A percentile compares a stretch with the other conserved stretches of the same genome.
phyloP scores from a whole-genome alignment of 2,888 invertebrate genomes.

The Cacoxenus indagator region DNA sequence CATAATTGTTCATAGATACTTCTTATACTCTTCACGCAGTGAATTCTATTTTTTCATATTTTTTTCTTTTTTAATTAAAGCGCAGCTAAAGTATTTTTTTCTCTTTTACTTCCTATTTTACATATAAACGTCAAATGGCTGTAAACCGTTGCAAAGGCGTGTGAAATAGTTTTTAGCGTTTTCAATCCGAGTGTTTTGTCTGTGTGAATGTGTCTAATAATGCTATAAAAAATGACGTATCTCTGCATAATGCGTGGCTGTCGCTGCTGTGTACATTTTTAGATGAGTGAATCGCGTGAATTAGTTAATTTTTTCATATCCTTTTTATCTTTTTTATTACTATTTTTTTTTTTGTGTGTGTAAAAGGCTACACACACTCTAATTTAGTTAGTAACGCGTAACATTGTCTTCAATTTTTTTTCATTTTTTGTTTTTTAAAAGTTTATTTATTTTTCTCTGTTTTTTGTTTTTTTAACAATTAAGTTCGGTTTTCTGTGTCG shows the following conservation, averaged over 20 bases:
- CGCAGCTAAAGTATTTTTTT: constrained; percentile 5
- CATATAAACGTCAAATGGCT: constrained; percentile 10
- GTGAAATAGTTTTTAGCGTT: background rate
- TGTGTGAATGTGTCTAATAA: background rate
- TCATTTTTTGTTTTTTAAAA: constrained; percentile 14
- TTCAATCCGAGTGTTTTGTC: background rate
- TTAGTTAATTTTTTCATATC: background rate
- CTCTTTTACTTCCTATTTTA: constrained; percentile 17
- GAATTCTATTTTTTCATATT: background rate
- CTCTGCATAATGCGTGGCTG: background rate
- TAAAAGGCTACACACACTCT: constrained; percentile 30
- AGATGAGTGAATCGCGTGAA: background rate
- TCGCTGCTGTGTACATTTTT: background rate
- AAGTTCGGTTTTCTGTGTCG: constrained; percentile 29
- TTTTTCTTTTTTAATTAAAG: constrained; percentile 1
- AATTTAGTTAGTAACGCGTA: constrained; percentile 23
- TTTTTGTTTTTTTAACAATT: constrained; percentile 8
- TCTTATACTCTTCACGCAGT: background rate
- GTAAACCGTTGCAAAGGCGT: constrained; percentile 1
- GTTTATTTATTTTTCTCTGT: background rate
- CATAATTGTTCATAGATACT: background rate
- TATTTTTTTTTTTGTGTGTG: constrained; percentile 18
- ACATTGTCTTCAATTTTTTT: constrained; percentile 14
- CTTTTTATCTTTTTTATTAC: background rate
- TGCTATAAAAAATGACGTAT: background rate